Evolutionary conservation across 2,113 vertebrate genomes (phyloP).

Genomic region (Sardina pilchardus): DNA sequence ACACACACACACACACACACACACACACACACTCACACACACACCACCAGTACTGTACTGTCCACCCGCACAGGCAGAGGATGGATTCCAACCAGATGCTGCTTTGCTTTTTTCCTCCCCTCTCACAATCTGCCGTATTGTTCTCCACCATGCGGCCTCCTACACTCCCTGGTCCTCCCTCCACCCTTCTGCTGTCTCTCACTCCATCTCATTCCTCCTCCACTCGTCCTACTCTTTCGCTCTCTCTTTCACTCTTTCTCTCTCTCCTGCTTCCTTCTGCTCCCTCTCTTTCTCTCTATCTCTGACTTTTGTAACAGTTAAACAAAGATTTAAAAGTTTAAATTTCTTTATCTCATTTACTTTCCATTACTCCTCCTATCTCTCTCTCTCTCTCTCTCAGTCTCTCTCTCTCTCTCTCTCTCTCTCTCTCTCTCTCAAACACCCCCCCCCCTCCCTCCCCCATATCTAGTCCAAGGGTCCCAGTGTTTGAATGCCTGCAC

Average conservation of each 20-base stretch:
- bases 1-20: background rate
- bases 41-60: background rate
- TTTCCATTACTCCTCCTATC: background rate
- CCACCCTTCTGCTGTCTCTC: background rate
- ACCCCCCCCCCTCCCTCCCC: background rate
- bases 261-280: background rate
- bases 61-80: too few relatives aligned
- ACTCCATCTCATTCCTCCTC: background rate
- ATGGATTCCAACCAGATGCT: background rate
- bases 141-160: background rate
- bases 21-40: background rate
- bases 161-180: background rate
- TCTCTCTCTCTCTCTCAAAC: background rate
- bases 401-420: background rate
- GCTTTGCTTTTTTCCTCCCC: background rate
- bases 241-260: background rate
- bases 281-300: background rate
- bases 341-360: background rate
- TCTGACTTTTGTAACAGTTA: background rate
- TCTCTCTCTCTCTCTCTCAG: background rate
- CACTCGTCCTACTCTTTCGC: background rate
- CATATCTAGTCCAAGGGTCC: background rate
- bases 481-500: background rate
- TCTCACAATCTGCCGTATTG: background rate
- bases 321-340: background rate